Evolutionary conservation across 2,888 invertebrate genomes (phyloP), one percentile per base, ranked within the genome.

Genomic region (Drosophila paranaensis): DNA sequence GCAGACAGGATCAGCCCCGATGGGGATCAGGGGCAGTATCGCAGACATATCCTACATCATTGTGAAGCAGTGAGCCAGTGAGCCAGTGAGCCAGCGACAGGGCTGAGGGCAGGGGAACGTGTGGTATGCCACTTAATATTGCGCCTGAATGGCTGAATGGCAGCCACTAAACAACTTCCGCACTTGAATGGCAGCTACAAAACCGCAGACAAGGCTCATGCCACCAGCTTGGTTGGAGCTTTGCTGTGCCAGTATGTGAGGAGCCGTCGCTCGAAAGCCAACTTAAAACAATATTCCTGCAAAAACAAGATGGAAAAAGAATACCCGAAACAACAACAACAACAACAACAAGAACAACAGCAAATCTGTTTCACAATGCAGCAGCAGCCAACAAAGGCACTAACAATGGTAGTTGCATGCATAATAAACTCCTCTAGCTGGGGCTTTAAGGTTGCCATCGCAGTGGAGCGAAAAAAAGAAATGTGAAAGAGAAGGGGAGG

Each of bases 111-210:
- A 14, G 14, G 14, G 14, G 33, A 8, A 13, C 39, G 48, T 58
- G 48, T 70, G 76, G 79, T 43, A 74, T 62, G 80, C 63, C 77
- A 74, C 77, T 80, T 80, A 79, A 79, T 79, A 77, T 74, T 68
- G 77, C 62, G 77, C 62, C 73, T 77, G 55, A 79, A 81, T 79
- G 70, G 77, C 69, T 70, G 79, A 70, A 64, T 65, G 69, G 76
- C 76, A 74, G 74, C 66, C 63, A 65, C 74, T 81, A 77, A 80
- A 81, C 81, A 82, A 82, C 80, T 81, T 81, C 80, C 82, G 78
- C 82, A 81, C 80, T 80, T 75, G 75, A 80, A 80, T 76, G 77
- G 77, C 79, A 70, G 72, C 80, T 66, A 69, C 69, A 76, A 55
- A 66, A 64, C 76, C 66, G 66, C 80, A 79, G 75, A 79, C 77